These are phyloP conservation scores for Sebastes nivosus DNA, from an alignment of 2,797 vertebrate genomes.

Conservation along the genomic window DNA sequence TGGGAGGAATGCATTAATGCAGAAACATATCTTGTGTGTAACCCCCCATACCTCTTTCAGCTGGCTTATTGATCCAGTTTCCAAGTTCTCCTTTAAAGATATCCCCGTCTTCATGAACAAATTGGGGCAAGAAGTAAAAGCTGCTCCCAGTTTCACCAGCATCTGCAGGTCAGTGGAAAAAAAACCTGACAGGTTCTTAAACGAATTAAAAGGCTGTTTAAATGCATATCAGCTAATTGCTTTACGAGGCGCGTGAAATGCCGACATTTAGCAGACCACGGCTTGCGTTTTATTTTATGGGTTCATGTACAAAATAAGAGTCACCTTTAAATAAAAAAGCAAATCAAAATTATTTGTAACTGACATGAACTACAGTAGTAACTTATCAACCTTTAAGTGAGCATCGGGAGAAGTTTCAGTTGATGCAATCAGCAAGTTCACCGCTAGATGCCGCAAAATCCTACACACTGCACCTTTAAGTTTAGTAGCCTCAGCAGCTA, in stretches of 20 bases:
- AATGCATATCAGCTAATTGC: slow-evolving; percentile 62
- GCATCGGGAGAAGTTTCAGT: not conserved
- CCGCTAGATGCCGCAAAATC: too few relatives aligned
- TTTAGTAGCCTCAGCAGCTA: slow-evolving; percentile 3
- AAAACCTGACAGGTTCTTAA: slow-evolving; percentile 31
- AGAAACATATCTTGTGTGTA: not conserved
- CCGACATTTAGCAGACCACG: slow-evolving; percentile 41
- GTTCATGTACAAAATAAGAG: not conserved
- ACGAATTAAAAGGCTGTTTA: slow-evolving; percentile 67
- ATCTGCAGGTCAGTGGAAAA: slow-evolving; percentile 13
- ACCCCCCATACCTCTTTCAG: not conserved
- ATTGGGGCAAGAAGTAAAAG: not conserved
- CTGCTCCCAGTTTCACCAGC: not conserved
- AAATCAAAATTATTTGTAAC: not conserved
- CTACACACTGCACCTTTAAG: not conserved
- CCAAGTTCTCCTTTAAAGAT: not conserved
- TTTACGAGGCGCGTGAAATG: slow-evolving; percentile 20
- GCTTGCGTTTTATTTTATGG: slow-evolving; percentile 27
- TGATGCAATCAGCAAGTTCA: too few relatives aligned
- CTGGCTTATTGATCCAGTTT: not conserved
- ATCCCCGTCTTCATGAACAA: not conserved
- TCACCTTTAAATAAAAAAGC: not conserved
- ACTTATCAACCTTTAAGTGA: not conserved
- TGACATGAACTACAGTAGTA: not conserved
- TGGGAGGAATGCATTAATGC: not conserved